phyloP scores from a whole-genome alignment of 1,140 invertebrate species.

The Eurosta solidaginis region DNA sequence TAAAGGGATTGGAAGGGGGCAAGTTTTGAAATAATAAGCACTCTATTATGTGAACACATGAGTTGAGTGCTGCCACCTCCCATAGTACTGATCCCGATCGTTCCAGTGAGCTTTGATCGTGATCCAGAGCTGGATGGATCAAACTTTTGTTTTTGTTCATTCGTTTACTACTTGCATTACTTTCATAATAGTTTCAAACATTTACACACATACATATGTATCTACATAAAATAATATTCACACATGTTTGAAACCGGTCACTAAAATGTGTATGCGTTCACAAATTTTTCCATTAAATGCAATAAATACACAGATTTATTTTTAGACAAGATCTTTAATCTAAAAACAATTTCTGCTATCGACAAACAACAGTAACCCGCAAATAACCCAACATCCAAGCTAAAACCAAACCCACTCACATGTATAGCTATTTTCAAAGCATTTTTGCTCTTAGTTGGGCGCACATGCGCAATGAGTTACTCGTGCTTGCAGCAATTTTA shows the following conservation, averaged over 20 bases:
- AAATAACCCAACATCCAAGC: neutral
- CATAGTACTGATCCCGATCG: too few species aligned
- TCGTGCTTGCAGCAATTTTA: neutral
- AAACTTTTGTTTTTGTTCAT: too few species aligned
- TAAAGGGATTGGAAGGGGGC: too few species aligned
- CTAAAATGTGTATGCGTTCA: neutral
- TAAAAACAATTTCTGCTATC: neutral
- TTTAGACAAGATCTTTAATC: neutral
- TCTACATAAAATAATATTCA: neutral
- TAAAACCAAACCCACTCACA: neutral
- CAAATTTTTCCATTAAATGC: neutral
- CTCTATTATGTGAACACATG: too few species aligned
- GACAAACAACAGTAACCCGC: neutral
- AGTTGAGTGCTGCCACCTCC: too few species aligned
- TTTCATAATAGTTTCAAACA: too few species aligned
- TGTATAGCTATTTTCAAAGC: slow-evolving; percentile 5
- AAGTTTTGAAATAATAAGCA: too few species aligned
- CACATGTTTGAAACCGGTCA: neutral
- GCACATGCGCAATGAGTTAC: neutral
- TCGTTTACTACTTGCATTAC: too few species aligned
- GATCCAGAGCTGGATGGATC: too few species aligned
- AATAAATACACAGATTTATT: neutral
- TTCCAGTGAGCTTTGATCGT: too few species aligned
- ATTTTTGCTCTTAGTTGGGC: neutral
- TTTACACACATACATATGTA: neutral